Evolutionary conservation across 1,140 invertebrate species (phyloP), one percentile per base, ranked within the genome.

Genomic region (Drusus annulatus): DNA sequence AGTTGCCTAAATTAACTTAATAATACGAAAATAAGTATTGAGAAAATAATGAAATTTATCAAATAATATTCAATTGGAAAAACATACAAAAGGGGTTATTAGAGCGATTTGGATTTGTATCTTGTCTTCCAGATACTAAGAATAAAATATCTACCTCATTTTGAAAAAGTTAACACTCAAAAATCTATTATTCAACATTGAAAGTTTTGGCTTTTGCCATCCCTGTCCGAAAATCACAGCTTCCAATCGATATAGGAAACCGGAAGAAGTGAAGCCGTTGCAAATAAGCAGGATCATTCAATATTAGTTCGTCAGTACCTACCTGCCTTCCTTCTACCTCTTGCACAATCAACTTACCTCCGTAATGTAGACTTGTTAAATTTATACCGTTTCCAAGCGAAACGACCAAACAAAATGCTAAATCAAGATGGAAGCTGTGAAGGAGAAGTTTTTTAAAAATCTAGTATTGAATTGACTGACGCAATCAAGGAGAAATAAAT

Each of bases 261-360:
- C n/a, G 15, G n/a, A n/a, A n/a, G 16, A 50, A 45, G 15, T 68
- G 10, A 31, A 68, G 31, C 63, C 63, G 15, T 36, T n/a, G 63
- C 28, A 17, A 68, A 68, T 45, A 45, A 68, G 31, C 17, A 6
- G 31, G 16, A 15, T n/a, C n/a, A 17, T 68, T 68, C 63, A 68
- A 50, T 68, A 68, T 68, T 68, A 68, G 63, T 45, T 68, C 28
- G 63, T 5, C 15, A 50, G 8, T 36, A 62, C 31, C 31, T 36
- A 7, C 6, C 31, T 36, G 8, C 31, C 31, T 36, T 7, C 31
- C 31, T 36, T 7, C 31, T 8, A 36, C 31, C 31, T n/a, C n/a
- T n/a, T 36, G 31, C 6, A 36, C 7, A 17, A 63, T 63, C 19
- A 15, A 63, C 21, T 8, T 15, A 58, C 21, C 54, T n/a, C 17